These are phyloP conservation scores for Seladonia tumulorum DNA, from an alignment of 2,888 invertebrate species.

Conservation along the genomic window DNA sequence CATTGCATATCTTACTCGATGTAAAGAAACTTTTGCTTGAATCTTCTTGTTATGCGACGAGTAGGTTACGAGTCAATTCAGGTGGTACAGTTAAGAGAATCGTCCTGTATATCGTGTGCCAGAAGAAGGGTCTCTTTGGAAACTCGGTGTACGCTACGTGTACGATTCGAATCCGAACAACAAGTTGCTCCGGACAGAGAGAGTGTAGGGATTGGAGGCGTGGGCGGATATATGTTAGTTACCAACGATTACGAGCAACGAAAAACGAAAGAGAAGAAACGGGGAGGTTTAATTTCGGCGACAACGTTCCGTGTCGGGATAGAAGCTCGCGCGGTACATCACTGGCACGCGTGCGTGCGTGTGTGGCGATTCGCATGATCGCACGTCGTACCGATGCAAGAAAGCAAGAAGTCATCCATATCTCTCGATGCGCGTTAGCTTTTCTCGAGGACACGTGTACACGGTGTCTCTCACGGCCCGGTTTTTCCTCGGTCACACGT, in stretches of 20 bases:
- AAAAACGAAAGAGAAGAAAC: not conserved
- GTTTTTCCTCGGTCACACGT: not conserved
- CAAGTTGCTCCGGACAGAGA: not conserved
- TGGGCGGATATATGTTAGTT: not conserved
- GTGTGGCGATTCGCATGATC: conserved; percentile 2
- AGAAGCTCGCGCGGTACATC: not conserved
- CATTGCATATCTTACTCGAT: not conserved
- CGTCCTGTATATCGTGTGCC: not conserved
- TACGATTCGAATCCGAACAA: conserved; percentile 14
- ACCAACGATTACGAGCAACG: conserved; percentile 1
- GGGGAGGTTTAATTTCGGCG: not conserved
- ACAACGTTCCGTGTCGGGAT: not conserved
- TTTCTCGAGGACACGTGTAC: not conserved
- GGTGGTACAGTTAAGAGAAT: not conserved
- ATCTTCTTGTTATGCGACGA: not conserved
- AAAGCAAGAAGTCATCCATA: conserved; percentile 53
- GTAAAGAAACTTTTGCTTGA: not conserved
- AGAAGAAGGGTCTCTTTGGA: conserved; percentile 28
- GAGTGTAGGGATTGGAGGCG: not conserved
- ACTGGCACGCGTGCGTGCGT: not conserved
- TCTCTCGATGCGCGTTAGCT: not conserved
- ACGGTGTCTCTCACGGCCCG: not conserved
- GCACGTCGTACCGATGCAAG: conserved; percentile 54
- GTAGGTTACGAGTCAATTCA: not conserved
- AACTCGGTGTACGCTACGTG: conserved; percentile 18